Conservation (phyloP, 2,113 vertebrate genomes). For the Sturnira hondurensis region DNA sequence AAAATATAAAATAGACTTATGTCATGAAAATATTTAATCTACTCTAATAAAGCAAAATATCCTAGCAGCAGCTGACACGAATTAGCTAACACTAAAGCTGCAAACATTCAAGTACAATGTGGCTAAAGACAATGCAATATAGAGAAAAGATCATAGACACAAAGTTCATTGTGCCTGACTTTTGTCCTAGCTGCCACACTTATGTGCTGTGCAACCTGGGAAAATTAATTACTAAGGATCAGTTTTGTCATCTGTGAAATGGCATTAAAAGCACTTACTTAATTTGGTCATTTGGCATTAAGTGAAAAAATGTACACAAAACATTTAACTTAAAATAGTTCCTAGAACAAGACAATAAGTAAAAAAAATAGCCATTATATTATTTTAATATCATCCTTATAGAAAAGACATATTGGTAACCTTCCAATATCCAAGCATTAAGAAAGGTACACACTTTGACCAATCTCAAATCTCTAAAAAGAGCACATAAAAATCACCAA, state of each 20-base stretch:
- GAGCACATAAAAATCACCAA: neutral
- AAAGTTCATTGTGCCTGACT: neutral
- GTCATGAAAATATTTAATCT: neutral
- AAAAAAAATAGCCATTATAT: neutral
- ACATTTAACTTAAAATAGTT: neutral
- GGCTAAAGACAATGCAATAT: neutral
- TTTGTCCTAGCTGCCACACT: neutral
- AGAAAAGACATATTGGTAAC: neutral
- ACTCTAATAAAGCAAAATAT: neutral
- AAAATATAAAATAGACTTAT: neutral
- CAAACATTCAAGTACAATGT: neutral
- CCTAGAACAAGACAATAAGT: neutral
- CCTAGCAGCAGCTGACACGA: neutral
- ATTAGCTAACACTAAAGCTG: neutral
- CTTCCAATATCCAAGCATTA: conserved; percentile 19
- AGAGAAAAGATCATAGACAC: neutral
- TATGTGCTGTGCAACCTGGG: neutral
- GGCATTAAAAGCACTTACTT: neutral
- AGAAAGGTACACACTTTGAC: neutral
- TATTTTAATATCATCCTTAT: neutral
- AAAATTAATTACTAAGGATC: neutral
- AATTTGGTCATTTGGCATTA: neutral
- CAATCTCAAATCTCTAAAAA: neutral
- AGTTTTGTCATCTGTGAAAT: neutral
- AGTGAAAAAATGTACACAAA: neutral